Base-by-base conservation (phyloP, 2,113 vertebrate species). In the Campylomormyrus numenius region DNA sequence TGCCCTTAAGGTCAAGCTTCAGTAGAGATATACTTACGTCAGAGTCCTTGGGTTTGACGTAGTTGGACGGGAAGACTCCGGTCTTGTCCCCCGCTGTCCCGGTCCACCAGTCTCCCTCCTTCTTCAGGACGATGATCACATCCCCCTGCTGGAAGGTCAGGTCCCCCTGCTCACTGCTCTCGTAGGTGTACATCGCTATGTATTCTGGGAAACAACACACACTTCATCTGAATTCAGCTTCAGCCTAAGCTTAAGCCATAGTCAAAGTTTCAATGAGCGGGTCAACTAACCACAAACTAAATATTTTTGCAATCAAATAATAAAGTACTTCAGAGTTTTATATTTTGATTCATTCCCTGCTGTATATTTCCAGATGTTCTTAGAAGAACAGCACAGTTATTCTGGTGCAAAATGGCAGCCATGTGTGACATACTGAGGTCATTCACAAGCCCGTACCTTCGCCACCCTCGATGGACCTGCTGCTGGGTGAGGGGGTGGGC, bases 21-120 rank as follows among this genome's bases (percentile, higher is more conserved):
- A 80, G 83, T 1, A 48, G 42, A 15, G 45, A 39, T 5, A 46
- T 4, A 58, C 90, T 93, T 84, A 99, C 98, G 96, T 99, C 98
- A 24, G 96, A 96, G 91, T 99, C 98, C 92, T 98, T 98, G 88
- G 98, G 98, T 94, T 98, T 98, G 94, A 99, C 98, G 89, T 99
- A 99, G 95, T 99, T 99, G 91, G 98, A 99, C 15, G 98, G 98
- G 93, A 99, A 99, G 92, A 99, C 98, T 90, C 98, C 98, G 0
- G 97, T 96, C 95, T 97, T 98, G 89, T 98, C 98, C 53, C 95
- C 96, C 89, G 97, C 96, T 19, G 96, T 96, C 56, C 98, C 98
- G 0, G 98, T 99, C 98, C 98, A 99, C 98, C 98, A 99, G 93
- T 99, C 98, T 1, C 98, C 98, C 93, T 99, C 98, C 94, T 98